Conservation (phyloP, 1,140 invertebrate genomes). For the Listronotus bonariensis region DNA sequence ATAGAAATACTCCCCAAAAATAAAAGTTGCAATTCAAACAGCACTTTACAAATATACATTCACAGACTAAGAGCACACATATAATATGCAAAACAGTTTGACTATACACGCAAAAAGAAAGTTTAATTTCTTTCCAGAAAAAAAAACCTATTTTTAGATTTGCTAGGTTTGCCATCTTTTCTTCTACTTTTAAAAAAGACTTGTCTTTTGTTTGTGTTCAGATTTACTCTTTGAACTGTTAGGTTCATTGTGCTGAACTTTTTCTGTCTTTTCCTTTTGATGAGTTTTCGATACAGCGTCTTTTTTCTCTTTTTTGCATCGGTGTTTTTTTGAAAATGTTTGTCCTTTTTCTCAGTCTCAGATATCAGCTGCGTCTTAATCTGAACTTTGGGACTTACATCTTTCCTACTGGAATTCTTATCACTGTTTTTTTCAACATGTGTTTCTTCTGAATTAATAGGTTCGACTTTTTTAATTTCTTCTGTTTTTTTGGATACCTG, state of each 20-base stretch:
- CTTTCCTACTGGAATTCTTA: neutral
- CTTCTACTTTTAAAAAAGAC: constrained; percentile 15
- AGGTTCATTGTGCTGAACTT: neutral
- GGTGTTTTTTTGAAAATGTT: constrained; percentile 7
- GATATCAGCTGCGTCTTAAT: too few relatives aligned
- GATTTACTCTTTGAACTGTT: too few relatives aligned
- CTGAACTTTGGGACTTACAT: neutral
- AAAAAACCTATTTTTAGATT: constrained; percentile 9
- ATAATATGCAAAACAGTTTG: neutral
- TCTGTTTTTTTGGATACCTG: neutral
- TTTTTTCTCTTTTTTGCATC: constrained; percentile 8
- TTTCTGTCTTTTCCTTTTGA: constrained; percentile 5
- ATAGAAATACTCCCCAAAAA: too few relatives aligned
- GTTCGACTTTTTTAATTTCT: neutral
- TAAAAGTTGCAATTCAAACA: neutral
- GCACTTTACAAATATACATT: constrained; percentile 6
- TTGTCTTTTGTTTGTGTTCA: constrained; percentile 1
- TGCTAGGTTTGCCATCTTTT: constrained; percentile 23
- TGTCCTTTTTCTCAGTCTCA: constrained; percentile 8
- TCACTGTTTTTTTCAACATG: neutral
- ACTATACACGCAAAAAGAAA: neutral
- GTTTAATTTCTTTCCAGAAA: neutral
- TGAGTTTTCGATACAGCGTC: neutral
- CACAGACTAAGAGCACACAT: neutral
- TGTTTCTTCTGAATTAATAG: neutral